Conservation (phyloP, 2,888 invertebrate genomes). For the Lapara coniferarum region DNA sequence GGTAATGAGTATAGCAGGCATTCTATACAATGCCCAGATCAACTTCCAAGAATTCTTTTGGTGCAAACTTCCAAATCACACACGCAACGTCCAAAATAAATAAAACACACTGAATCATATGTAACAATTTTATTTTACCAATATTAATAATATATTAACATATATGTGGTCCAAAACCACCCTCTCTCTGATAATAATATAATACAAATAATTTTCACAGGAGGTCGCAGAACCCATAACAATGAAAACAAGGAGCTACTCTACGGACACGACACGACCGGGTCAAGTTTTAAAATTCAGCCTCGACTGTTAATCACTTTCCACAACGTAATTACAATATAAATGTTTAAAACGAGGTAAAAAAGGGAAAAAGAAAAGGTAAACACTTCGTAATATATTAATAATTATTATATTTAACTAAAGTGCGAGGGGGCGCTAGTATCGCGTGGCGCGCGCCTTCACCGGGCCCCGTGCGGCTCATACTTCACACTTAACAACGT, state of each 20-base stretch:
- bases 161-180: conserved; percentile 81
- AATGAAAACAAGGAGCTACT: conserved; percentile 74
- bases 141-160: conserved; percentile 84
- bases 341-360: conserved; percentile 71
- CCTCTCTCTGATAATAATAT: conserved; percentile 80
- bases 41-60: no score
- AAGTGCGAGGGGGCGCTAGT: conserved; percentile 54
- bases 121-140: conserved; percentile 84
- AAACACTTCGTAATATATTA: conserved; percentile 75
- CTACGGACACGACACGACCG: conserved; percentile 56
- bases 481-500: background rate
- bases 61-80: no score
- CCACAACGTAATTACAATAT: conserved; percentile 61
- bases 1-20: no score
- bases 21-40: no score
- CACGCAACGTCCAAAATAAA: conserved; percentile 45
- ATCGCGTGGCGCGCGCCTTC: conserved; percentile 26
- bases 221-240: conserved; percentile 78
- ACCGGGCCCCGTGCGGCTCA: background rate
- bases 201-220: conserved; percentile 82
- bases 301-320: conserved; percentile 57
- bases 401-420: conserved; percentile 62
- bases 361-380: conserved; percentile 65
- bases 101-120: conserved; percentile 59
- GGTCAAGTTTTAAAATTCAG: conserved; percentile 62